A percentile compares a stretch with the other conserved stretches of the same genome.
phyloP scores from a whole-genome alignment of 1,140 invertebrate species.

The Trachymyrmex cornetzi region DNA sequence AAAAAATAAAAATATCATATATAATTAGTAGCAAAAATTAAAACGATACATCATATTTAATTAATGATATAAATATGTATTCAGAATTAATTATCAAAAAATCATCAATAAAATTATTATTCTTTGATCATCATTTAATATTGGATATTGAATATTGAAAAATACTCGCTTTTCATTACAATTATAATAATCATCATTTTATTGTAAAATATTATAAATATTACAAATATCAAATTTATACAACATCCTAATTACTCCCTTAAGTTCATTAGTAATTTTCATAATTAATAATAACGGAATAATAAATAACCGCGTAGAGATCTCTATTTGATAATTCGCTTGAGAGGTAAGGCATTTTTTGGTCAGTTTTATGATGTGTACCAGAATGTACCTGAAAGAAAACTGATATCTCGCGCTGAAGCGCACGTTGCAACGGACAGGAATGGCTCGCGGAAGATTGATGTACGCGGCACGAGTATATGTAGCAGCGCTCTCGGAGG shows the following conservation, averaged over 20 bases:
- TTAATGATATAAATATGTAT: background rate
- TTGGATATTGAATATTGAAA: too few relatives aligned
- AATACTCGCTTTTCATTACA: too few relatives aligned
- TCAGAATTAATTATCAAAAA: background rate
- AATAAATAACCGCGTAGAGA: constrained; percentile 10
- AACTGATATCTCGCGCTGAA: constrained; percentile 31
- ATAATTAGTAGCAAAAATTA: background rate
- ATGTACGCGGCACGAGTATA: constrained; percentile 22
- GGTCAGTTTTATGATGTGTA: constrained; percentile 41
- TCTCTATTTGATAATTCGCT: constrained; percentile 9
- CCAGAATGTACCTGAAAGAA: constrained; percentile 45
- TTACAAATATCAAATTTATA: background rate
- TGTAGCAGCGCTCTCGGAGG: background rate
- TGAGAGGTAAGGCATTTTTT: constrained; percentile 20
- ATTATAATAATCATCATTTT: background rate
- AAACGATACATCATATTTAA: background rate
- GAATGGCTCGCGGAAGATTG: constrained; percentile 46
- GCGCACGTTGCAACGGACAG: constrained; percentile 19
- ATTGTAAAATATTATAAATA: constrained; percentile 13
- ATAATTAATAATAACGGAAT: constrained; percentile 27
- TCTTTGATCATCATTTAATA: background rate
- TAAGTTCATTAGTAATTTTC: too few relatives aligned
- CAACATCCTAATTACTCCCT: constrained; percentile 18
- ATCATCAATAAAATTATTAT: background rate
- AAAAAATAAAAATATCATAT: background rate